phyloP scores from a whole-genome alignment of 2,797 vertebrate genomes.

The Diglossa cyanea region DNA sequence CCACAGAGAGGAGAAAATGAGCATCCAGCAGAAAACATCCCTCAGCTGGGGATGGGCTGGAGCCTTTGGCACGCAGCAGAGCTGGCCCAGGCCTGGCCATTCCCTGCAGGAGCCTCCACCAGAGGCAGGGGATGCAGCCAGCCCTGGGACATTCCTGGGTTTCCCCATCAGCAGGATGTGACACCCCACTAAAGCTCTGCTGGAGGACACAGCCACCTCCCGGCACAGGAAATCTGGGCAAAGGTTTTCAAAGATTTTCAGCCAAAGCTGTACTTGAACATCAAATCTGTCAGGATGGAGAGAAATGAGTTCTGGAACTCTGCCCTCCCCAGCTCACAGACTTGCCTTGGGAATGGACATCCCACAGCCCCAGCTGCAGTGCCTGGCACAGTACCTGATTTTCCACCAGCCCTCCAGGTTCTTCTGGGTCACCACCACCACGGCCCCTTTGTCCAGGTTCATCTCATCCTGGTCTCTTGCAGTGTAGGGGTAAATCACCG shows the following conservation, averaged over 20 bases:
- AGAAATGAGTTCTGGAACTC: background rate
- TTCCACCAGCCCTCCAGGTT: constrained; percentile 99
- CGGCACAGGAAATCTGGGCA: background rate
- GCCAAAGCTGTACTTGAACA: background rate
- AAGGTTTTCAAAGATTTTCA: background rate
- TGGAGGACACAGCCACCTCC: background rate
- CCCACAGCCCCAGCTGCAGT: background rate
- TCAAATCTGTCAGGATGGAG: background rate
- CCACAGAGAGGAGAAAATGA: background rate
- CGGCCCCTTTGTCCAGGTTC: constrained; percentile 89
- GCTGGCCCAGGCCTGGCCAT: background rate
- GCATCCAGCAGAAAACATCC: background rate
- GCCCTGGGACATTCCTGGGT: background rate
- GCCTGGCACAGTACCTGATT: constrained; percentile 83
- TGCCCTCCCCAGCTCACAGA: background rate
- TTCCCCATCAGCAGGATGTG: background rate
- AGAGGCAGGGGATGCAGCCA: background rate
- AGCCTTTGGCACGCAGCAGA: background rate
- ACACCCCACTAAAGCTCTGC: background rate
- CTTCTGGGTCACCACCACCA: constrained; percentile 96
- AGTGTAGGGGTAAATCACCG: constrained; percentile 90
- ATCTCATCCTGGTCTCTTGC: constrained; percentile 96
- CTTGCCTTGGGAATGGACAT: background rate
- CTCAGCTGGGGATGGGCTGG: background rate
- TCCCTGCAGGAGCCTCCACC: background rate